Base-by-base conservation (phyloP, 1,140 invertebrate species). In the Brachionus rubens region DNA sequence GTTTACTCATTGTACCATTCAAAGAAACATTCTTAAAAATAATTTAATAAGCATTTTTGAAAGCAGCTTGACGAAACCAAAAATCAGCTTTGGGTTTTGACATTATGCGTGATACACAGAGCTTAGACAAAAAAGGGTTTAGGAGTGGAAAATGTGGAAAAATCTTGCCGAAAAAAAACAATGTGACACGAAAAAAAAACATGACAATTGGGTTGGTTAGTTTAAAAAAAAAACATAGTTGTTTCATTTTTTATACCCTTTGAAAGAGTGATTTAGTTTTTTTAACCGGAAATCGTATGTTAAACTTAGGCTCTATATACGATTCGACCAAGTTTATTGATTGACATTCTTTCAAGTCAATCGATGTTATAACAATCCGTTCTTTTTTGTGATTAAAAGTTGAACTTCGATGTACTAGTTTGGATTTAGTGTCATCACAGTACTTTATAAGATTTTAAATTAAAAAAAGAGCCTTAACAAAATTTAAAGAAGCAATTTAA, bases 211-310 rank as follows among this genome's bases (percentile, higher is more conserved):
- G 33, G 54, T n/a, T 16, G 33, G 33, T 36, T 36, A 36, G 33
- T 36, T 36, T 36, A 5, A 36, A 7, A 7, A 65, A 43, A 65
- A 24, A 24, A 24, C 43, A 33, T 59, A 36, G 36, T 43, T 43
- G 36, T 40, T 30, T 62, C n/a, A 36, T 43, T 65, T 65, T 19
- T 21, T 43, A 65, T 65, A 65, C 59, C 59, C 59, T 65, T 65
- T 41, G 19, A 43, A 24, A 41, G 10, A 43, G 30, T 43, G 59
- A 65, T 28, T 65, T 65, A 65, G 40, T 43, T 65, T 43, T 41
- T 65, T 65, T 65, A 43, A 65, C 43, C 21, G 59, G 36, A 43
- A 65, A 65, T 43, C 59, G 33, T 43, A 19, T 43, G 24, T 21
- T 65, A 65, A 65, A 65, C 19, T 65, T 65, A 41, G 40, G 33